Percentiles rank a stretch among this genome's conserved stretches.
Evolutionary conservation across 2,888 invertebrate species (phyloP).

Genomic region (Yponomeuta sedellus): DNA sequence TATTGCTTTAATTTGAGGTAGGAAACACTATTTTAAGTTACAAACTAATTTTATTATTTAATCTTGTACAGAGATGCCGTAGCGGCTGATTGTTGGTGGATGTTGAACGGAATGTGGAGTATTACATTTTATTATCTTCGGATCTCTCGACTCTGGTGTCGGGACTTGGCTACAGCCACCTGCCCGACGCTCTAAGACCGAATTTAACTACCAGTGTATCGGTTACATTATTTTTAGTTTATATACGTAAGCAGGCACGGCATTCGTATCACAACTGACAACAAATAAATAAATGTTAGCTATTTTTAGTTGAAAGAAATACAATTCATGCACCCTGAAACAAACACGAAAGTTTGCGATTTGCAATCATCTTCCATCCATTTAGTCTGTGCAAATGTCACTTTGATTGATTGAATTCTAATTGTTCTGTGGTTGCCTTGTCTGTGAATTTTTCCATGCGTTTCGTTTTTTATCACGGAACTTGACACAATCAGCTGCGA

Average conservation of each 20-base stretch:
- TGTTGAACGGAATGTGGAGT: conserved; percentile 4
- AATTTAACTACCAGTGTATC: conserved; percentile 20
- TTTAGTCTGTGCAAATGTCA: too few relatives aligned
- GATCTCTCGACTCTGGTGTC: background rate
- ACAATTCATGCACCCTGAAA: conserved; percentile 7
- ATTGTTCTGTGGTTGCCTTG: too few relatives aligned
- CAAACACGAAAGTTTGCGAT: too few relatives aligned
- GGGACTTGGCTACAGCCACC: background rate
- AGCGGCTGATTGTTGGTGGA: background rate
- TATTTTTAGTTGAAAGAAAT: conserved; percentile 32
- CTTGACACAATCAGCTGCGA: too few relatives aligned
- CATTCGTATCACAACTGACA: conserved; percentile 19
- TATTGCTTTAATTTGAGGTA: conserved; percentile 12
- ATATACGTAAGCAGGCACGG: conserved; percentile 41
- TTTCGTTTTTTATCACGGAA: too few relatives aligned
- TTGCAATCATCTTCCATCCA: too few relatives aligned
- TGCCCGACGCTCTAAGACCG: background rate
- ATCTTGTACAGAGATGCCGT: background rate
- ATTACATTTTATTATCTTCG: background rate
- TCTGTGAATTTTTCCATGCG: too few relatives aligned
- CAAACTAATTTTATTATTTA: background rate
- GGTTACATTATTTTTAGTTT: conserved; percentile 68
- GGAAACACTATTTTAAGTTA: background rate
- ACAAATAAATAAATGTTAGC: conserved; percentile 54
- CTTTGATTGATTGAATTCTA: too few relatives aligned